These are phyloP conservation scores for Ruditapes philippinarum DNA, from an alignment of 1,140 invertebrate species.

Conservation along the genomic window DNA sequence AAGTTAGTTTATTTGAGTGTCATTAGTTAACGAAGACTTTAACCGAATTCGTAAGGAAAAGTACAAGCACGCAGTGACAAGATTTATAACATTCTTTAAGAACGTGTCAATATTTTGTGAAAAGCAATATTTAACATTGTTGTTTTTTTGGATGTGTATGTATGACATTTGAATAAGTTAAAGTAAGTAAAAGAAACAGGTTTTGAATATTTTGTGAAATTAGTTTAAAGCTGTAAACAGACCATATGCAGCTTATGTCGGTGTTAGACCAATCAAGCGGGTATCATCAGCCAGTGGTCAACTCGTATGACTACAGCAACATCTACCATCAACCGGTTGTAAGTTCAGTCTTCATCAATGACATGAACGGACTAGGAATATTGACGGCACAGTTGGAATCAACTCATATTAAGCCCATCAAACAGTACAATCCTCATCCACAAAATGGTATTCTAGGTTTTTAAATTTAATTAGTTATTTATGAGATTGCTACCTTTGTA, in stretches of 20 bases:
- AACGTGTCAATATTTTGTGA: no score
- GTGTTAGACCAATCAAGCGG: conserved; percentile 36
- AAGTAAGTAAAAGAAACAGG: no score
- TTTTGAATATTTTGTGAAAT: no score
- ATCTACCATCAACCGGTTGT: conserved; percentile 15
- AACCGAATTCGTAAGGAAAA: no score
- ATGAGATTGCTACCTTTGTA: no score
- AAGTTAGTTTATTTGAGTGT: no score
- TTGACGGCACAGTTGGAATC: conserved; percentile 39
- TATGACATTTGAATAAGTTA: no score
- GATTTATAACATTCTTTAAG: no score
- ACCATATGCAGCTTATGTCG: conserved; percentile 58
- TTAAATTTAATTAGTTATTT: background rate
- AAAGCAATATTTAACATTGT: no score
- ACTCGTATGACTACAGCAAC: background rate
- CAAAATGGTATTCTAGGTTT: conserved; percentile 53
- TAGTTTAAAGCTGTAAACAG: background rate
- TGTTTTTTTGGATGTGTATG: no score
- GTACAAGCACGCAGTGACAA: no score
- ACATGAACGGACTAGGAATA: conserved; percentile 44
- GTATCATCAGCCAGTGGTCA: conserved; percentile 26
- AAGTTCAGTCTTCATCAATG: conserved; percentile 38
- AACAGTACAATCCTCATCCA: background rate
- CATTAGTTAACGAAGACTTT: no score
- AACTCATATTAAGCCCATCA: conserved; percentile 12